A percentile compares a stretch with the other conserved stretches of the same genome.
These are phyloP conservation scores for Lepidurus packardi DNA, from an alignment of 1,140 invertebrate species.

Conservation along the genomic window DNA sequence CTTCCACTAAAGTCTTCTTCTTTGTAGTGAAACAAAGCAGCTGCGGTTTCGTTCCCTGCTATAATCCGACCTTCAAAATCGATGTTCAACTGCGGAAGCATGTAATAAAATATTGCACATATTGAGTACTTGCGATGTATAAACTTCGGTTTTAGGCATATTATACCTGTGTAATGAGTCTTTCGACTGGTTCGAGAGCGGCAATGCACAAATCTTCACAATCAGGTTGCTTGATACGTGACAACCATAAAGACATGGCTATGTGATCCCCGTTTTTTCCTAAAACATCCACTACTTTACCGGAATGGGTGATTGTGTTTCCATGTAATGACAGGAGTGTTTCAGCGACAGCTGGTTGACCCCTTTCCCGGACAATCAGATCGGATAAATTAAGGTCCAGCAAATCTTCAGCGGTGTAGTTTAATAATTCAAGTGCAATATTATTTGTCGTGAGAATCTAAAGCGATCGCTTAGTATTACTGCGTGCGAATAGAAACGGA, in stretches of 20 bases:
- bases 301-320: conserved; percentile 53
- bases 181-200: conserved; percentile 56
- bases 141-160: not conserved
- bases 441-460: not conserved
- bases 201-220: conserved; percentile 51
- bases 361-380: conserved; percentile 51
- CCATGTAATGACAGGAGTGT: conserved; percentile 51
- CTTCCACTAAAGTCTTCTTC: not conserved
- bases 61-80: not conserved
- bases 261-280: conserved; percentile 50
- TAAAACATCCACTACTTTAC: conserved; percentile 51
- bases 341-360: conserved; percentile 51
- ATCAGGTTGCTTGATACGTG: conserved; percentile 51
- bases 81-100: not conserved
- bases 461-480: not conserved
- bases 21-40: not conserved
- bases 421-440: not conserved
- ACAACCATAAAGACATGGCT: conserved; percentile 58
- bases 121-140: too few species aligned
- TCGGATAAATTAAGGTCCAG: conserved; percentile 52
- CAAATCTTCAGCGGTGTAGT: conserved; percentile 52
- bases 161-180: conserved; percentile 44
- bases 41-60: not conserved
- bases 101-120: not conserved
- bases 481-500: not conserved